A percentile compares a stretch with the other conserved stretches of the same genome.
Conservation (phyloP, 1,140 invertebrate genomes). For the Ceratina calcarata region DNA sequence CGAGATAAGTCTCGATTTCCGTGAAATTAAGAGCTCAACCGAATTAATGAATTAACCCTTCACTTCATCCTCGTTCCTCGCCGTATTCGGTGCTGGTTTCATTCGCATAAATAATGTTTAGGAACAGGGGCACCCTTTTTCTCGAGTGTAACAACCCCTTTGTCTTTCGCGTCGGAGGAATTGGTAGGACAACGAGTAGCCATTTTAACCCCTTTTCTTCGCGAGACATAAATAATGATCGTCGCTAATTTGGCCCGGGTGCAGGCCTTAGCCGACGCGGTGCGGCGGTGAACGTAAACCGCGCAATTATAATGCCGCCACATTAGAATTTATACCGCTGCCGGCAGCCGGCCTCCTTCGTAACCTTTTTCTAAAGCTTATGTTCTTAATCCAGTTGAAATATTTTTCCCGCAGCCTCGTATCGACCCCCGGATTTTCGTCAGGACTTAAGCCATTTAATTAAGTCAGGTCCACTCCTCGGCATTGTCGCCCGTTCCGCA, state of each 20-base stretch:
- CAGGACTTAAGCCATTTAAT: constrained; percentile 69
- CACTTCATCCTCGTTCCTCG: too few relatives aligned
- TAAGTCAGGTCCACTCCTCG: constrained; percentile 58
- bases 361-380: constrained; percentile 79
- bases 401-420: constrained; percentile 70
- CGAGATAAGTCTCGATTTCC: neutral
- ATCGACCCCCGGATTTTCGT: constrained; percentile 72
- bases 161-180: constrained; percentile 73
- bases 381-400: constrained; percentile 77
- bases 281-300: constrained; percentile 72
- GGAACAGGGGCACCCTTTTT: constrained; percentile 20
- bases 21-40: neutral
- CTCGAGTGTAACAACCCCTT: constrained; percentile 68
- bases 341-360: constrained; percentile 50
- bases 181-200: constrained; percentile 64
- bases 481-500: constrained; percentile 19
- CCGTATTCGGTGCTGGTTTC: constrained; percentile 40
- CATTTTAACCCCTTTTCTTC: constrained; percentile 78
- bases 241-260: constrained; percentile 78
- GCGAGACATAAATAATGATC: constrained; percentile 80
- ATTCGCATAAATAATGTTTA: constrained; percentile 46
- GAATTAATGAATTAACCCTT: neutral
- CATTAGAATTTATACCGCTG: constrained; percentile 80
- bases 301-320: constrained; percentile 80
- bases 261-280: constrained; percentile 67